Evolutionary conservation across 2,797 vertebrate genomes (phyloP).

Genomic region (Chloroceryle amazona): DNA sequence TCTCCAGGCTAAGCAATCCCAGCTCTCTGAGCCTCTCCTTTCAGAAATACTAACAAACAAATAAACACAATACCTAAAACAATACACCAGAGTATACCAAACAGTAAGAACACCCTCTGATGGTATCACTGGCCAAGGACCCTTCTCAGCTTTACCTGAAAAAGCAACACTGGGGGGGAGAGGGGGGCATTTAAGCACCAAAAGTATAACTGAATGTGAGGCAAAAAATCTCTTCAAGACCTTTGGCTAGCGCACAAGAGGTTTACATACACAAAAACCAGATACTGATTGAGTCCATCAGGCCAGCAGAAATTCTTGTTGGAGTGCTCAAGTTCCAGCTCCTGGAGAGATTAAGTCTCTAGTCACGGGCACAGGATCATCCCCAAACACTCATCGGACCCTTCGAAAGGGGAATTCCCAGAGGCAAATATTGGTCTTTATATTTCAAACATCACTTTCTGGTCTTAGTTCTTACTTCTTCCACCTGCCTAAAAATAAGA

Average conservation of each 20-base stretch:
- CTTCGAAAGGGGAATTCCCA: background rate
- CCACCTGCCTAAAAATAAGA: background rate
- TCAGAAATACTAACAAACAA: background rate
- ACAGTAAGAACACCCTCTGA: background rate
- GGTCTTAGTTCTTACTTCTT: background rate
- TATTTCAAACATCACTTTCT: background rate
- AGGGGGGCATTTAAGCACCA: background rate
- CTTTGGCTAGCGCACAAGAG: background rate
- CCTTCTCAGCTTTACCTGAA: background rate
- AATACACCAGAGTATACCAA: background rate
- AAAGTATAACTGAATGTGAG: background rate
- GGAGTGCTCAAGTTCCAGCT: background rate
- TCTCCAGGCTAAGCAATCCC: background rate
- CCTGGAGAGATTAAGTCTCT: background rate
- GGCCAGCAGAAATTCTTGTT: background rate
- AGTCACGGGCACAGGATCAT: background rate
- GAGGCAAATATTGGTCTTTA: background rate
- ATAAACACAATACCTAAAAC: background rate
- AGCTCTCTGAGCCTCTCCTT: background rate
- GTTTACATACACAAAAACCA: background rate
- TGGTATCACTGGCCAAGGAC: background rate
- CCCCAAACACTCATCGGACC: background rate
- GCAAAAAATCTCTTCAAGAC: background rate
- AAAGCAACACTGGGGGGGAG: background rate
- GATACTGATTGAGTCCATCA: rapidly evolving